These are phyloP conservation scores for Tursiops truncatus DNA, from an alignment of 2,113 vertebrate species.

Conservation along the genomic window DNA sequence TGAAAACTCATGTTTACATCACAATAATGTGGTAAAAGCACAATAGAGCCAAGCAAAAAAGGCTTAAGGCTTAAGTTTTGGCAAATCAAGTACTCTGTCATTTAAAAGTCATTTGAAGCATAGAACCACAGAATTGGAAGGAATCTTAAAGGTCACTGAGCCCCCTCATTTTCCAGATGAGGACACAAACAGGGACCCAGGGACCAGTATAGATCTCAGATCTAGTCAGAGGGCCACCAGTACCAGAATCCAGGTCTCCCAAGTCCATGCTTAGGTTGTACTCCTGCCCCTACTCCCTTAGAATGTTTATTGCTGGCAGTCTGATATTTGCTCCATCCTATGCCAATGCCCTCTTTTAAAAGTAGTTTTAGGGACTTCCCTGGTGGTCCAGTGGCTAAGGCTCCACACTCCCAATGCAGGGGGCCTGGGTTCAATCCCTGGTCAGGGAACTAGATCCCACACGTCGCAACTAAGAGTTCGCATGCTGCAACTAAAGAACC, in stretches of 20 bases:
- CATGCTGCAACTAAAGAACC: no score
- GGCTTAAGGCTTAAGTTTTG: neutral
- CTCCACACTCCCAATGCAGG: no score
- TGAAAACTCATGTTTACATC: conserved; percentile 41
- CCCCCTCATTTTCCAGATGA: neutral
- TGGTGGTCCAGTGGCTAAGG: no score
- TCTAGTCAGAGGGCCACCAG: neutral
- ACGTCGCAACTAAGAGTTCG: no score
- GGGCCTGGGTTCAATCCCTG: no score
- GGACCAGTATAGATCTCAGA: neutral
- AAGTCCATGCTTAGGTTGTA: neutral
- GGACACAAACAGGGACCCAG: neutral
- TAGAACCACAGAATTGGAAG: neutral
- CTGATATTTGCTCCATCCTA: neutral
- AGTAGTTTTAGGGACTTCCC: neutral
- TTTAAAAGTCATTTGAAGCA: conserved; percentile 14
- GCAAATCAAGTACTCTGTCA: neutral
- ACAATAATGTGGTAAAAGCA: neutral
- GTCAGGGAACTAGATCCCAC: no score
- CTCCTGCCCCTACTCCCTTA: no score
- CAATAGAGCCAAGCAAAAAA: neutral
- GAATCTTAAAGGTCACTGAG: neutral
- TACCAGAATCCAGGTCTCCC: neutral
- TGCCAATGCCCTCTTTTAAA: neutral
- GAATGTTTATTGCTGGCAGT: neutral